Evolutionary conservation across 2,797 vertebrate genomes (phyloP).

Genomic region (Thunnus albacares): DNA sequence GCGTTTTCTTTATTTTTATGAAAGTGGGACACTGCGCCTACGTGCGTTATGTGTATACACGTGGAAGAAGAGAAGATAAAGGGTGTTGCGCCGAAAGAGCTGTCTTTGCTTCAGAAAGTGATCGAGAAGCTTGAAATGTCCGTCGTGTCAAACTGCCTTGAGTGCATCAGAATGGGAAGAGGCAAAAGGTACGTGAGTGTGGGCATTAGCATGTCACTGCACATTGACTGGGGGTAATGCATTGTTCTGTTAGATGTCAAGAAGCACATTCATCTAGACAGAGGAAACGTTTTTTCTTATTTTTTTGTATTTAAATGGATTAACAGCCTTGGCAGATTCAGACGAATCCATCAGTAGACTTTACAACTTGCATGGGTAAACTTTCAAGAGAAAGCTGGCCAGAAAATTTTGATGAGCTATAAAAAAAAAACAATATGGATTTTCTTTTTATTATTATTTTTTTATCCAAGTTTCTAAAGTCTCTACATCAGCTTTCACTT

Average conservation of each 20-base stretch:
- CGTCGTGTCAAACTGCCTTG: conserved; percentile 71
- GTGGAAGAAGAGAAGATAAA: conserved; percentile 51
- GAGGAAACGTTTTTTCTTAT: not conserved
- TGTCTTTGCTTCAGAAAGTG: conserved; percentile 51
- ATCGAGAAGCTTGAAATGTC: conserved; percentile 76
- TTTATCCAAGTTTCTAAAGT: not conserved
- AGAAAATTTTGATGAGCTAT: not conserved
- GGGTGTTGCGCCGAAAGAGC: conserved; percentile 48
- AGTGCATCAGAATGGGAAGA: conserved; percentile 74
- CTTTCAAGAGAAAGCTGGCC: not conserved
- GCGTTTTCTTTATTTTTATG: conserved; percentile 24
- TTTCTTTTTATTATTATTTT: not conserved
- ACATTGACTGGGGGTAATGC: not conserved
- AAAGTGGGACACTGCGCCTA: conserved; percentile 12
- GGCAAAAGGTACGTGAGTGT: conserved; percentile 68
- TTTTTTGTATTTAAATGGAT: not conserved
- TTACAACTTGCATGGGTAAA: not conserved
- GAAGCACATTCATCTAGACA: not conserved
- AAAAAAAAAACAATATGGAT: not conserved
- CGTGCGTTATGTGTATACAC: conserved; percentile 73
- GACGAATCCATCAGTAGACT: not conserved
- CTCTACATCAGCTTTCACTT: not conserved
- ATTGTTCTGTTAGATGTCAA: not conserved
- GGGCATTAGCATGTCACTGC: not conserved
- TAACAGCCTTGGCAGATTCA: not conserved